Conservation (phyloP, 2,797 vertebrate genomes). For the Sternarchorhynchus goeldii region DNA sequence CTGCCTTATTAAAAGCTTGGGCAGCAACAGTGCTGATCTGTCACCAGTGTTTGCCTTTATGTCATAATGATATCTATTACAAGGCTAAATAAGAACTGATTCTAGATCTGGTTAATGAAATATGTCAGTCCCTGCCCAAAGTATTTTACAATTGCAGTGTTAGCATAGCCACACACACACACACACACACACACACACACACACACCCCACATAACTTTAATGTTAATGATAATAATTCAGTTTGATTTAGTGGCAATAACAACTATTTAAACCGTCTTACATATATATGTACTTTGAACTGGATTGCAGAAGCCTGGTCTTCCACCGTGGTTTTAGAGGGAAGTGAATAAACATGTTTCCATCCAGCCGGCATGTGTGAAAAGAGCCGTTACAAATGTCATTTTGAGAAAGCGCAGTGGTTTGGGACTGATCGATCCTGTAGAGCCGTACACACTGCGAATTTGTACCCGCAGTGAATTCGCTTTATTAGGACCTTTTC, state of each 20-base stretch:
- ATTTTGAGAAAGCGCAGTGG: conserved; percentile 20
- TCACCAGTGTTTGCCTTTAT: no score
- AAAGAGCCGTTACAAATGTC: conserved; percentile 12
- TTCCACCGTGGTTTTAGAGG: not conserved
- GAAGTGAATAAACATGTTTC: conserved; percentile 7
- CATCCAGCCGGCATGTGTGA: not conserved
- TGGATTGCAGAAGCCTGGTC: not conserved
- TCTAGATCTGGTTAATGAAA: no score
- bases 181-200: no score
- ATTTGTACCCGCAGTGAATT: conserved; percentile 13
- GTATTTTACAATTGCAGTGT: not conserved
- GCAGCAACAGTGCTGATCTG: no score
- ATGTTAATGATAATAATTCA: not conserved
- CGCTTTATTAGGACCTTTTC: conserved; percentile 34
- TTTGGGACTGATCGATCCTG: conserved; percentile 35
- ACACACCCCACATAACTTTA: not conserved
- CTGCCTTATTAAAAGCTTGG: not conserved
- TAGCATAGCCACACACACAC: no score
- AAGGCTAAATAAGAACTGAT: no score
- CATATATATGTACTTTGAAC: no score
- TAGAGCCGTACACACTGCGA: not conserved
- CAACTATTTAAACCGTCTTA: not conserved
- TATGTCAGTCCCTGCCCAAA: not conserved
- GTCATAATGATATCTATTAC: no score
- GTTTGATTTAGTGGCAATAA: not conserved